Base-by-base conservation (phyloP, 2,113 vertebrate genomes). In the Rhinolophus ferrumequinum region DNA sequence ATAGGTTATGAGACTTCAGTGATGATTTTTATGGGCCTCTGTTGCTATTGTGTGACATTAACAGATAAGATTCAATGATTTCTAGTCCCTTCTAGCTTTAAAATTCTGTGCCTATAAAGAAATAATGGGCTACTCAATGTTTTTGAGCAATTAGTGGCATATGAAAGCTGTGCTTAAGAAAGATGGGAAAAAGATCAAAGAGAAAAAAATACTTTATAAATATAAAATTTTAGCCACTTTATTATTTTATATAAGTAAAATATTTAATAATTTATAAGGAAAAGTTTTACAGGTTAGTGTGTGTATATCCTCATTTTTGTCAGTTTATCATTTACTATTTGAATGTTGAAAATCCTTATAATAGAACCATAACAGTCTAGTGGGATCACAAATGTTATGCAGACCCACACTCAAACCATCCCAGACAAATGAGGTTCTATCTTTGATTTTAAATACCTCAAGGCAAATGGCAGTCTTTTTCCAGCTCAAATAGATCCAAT, bases 401-500 rank as follows among this genome's bases (percentile, higher is more conserved):
- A 85, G 33, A 93, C 13, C 41, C 14, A 66, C 75, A 95, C 50
- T 94, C 33, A 77, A 93, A 94, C 35, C 16, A 90, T 86, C 56
- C 26, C 76, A 93, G 77, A 91, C 15, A 93, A 90, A 95, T 88
- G 62, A 97, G 76, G 11, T 69, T 73, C 77, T 82, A 19, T 84
- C 85, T 96, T 93, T 96, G 56, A 95, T 86, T 94, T 96, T 94
- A 94, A 96, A 88, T 92, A 85, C 72, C 75, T 97, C 2, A 70
- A 91, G 85, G 72, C 50, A 95, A 96, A 93, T 22, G 64, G 72
- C 35, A 64, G 56, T 88, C 88, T 97, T 96, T 92, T 95, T 44
- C 70, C 54, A 73, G 47, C 70, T 96, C 44, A 96, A 88, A 95
- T 70, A 95, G 88, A 96, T 92, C 75, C 83, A 97, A 93, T 96